Conservation (phyloP, 2,113 vertebrate species). For the Colaptes auratus region DNA sequence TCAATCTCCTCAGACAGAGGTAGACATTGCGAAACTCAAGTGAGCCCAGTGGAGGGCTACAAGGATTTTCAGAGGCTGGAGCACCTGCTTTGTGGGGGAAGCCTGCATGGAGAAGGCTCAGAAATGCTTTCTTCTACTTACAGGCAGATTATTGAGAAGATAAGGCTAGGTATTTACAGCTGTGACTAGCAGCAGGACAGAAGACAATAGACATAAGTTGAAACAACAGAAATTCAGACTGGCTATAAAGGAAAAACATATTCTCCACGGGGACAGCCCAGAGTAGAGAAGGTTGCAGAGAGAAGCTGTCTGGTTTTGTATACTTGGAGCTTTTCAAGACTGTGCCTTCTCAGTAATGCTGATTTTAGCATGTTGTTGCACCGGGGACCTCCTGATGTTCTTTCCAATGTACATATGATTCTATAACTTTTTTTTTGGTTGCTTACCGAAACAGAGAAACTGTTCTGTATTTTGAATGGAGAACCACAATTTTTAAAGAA, state of each 20-base stretch:
- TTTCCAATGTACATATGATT: neutral
- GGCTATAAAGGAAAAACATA: neutral
- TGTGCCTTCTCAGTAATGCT: neutral
- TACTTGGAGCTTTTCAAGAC: neutral
- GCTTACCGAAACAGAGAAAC: neutral
- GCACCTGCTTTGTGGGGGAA: neutral
- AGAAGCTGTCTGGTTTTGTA: neutral
- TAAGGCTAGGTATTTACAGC: neutral
- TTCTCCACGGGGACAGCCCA: neutral
- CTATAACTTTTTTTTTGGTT: neutral
- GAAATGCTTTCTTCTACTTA: neutral
- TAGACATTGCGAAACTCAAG: neutral
- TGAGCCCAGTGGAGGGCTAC: neutral
- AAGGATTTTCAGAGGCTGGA: neutral
- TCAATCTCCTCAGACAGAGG: neutral
- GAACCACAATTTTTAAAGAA: neutral
- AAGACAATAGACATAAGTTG: neutral
- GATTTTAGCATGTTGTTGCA: neutral
- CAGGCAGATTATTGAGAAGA: neutral
- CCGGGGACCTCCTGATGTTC: neutral
- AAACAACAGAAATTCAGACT: neutral
- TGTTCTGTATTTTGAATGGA: neutral
- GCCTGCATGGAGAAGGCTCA: neutral
- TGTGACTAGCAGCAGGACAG: neutral
- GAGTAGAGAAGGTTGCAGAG: neutral